Conservation (phyloP, 37 sponge, comb jelly and placozoan genomes). For the Beroe forskalii region DNA sequence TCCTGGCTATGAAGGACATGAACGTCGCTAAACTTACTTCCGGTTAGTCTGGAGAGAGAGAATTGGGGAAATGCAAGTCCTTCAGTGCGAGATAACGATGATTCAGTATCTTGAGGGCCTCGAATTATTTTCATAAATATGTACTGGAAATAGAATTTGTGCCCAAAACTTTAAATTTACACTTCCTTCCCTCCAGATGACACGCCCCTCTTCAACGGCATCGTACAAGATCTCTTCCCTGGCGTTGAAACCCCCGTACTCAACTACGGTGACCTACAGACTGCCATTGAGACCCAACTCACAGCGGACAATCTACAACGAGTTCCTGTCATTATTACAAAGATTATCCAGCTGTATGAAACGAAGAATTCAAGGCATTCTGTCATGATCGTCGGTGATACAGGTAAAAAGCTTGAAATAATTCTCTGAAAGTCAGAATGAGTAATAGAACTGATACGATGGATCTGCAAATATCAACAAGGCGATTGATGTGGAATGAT, state of each 20-base stretch:
- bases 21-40: conserved; percentile 93
- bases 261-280: conserved; percentile 88
- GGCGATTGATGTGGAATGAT: too few species aligned
- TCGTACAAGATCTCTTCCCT: conserved; percentile 94
- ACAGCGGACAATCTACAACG: conserved; percentile 78
- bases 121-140: too few species aligned
- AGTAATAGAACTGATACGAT: too few species aligned
- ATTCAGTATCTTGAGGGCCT: too few species aligned
- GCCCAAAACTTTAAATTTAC: too few species aligned
- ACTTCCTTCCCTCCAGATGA: conserved; percentile 79
- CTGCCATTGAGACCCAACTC: conserved; percentile 83
- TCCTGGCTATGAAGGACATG: conserved; percentile 99
- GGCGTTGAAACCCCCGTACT: conserved; percentile 88
- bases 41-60: too few species aligned
- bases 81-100: too few species aligned
- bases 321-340: conserved; percentile 76
- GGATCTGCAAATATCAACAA: too few species aligned
- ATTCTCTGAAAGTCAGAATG: too few species aligned
- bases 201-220: conserved; percentile 95
- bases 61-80: too few species aligned
- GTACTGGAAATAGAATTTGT: too few species aligned
- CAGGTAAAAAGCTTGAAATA: too few species aligned
- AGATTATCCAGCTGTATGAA: conserved; percentile 96
- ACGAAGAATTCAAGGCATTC: conserved; percentile 97
- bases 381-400: conserved; percentile 94